These are phyloP conservation scores for Panulirus ornatus DNA, from an alignment of 1,140 invertebrate genomes.

Conservation along the genomic window DNA sequence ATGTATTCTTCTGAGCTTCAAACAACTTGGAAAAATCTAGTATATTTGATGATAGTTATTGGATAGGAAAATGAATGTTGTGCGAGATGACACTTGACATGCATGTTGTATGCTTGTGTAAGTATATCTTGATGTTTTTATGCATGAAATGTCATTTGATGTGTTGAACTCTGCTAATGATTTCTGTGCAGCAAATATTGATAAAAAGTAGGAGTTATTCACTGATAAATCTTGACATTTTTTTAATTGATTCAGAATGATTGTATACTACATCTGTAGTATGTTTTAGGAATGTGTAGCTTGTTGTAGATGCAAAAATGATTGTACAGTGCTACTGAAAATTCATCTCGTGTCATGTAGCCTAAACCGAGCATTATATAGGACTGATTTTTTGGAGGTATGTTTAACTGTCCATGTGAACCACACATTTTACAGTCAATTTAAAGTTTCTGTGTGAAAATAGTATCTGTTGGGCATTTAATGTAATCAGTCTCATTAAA, in stretches of 20 bases:
- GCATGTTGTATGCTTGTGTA: too few species aligned
- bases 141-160: too few species aligned
- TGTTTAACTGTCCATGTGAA: not conserved
- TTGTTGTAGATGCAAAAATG: not conserved
- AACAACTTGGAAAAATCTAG: too few species aligned
- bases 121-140: too few species aligned
- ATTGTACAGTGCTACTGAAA: not conserved
- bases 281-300: not conserved
- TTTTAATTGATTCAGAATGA: too few species aligned
- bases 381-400: not conserved
- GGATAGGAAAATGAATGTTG: too few species aligned
- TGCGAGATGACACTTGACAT: too few species aligned
- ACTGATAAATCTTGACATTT: too few species aligned
- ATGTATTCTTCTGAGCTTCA: too few species aligned
- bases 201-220: not conserved
- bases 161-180: too few species aligned
- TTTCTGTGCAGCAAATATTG: not conserved
- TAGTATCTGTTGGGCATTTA: conserved; percentile 31
- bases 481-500: conserved; percentile 28
- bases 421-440: not conserved
- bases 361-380: not conserved
- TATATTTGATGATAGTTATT: too few species aligned
- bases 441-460: not conserved
- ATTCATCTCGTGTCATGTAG: not conserved
- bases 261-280: too few species aligned